A percentile compares a stretch with the other conserved stretches of the same genome.
Evolutionary conservation across 2,888 invertebrate species (phyloP).

Genomic region (Dicyrtoma fusca): DNA sequence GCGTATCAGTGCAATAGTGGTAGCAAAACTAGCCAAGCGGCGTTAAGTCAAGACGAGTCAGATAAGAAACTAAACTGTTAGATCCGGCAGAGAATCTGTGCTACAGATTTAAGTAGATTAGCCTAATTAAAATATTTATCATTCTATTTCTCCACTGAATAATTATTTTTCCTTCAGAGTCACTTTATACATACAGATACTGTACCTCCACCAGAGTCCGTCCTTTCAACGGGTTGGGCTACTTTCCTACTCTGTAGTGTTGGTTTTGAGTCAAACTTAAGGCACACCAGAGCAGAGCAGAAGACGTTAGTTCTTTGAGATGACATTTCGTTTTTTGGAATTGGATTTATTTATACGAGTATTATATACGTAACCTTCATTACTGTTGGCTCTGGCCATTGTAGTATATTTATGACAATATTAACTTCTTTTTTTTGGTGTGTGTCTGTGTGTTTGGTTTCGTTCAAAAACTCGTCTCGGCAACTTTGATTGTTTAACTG

Average conservation of each 20-base stretch:
- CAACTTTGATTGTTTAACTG: conserved; percentile 9
- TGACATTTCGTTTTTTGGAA: no score
- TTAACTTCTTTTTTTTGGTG: background rate
- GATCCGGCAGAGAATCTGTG: conserved; percentile 5
- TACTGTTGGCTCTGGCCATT: no score
- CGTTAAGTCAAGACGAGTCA: background rate
- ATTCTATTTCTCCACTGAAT: background rate
- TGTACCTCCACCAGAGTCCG: no score
- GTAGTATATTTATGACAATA: no score
- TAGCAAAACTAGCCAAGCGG: background rate
- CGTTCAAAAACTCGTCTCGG: conserved; percentile 7
- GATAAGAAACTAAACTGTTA: conserved; percentile 10
- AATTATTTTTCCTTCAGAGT: no score
- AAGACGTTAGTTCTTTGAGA: no score
- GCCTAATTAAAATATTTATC: conserved; percentile 26
- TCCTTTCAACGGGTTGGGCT: conserved; percentile 1
- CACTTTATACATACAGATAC: no score
- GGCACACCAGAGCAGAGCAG: no score
- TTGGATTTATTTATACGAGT: no score
- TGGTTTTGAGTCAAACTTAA: no score
- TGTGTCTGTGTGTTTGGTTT: background rate
- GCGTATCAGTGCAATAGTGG: background rate
- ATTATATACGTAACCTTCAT: no score
- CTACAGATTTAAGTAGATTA: background rate
- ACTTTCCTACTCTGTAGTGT: no score